Percentiles rank a stretch among this genome's conserved stretches.
These are phyloP conservation scores for Spondyliosoma cantharus DNA, from an alignment of 2,797 vertebrate species.

Conservation along the genomic window DNA sequence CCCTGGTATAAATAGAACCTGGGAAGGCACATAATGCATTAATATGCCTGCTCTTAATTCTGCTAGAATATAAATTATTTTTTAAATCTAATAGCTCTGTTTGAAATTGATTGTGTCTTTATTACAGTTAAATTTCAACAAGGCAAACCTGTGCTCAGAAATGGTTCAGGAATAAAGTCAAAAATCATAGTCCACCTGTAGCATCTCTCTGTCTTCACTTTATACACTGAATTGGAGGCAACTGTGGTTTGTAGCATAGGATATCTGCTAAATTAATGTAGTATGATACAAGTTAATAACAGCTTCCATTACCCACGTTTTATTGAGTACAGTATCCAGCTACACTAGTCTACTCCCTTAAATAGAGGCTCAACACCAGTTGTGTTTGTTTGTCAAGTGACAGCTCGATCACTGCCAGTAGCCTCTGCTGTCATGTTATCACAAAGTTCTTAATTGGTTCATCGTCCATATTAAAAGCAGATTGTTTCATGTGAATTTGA, in stretches of 20 bases:
- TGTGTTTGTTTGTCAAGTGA: slow-evolving; percentile 11
- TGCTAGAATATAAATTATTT: slow-evolving; percentile 38
- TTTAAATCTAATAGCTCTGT: slow-evolving; percentile 20
- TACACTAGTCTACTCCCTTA: slow-evolving; percentile 11
- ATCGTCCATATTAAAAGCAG: slow-evolving; percentile 19
- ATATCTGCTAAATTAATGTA: background rate
- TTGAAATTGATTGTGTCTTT: slow-evolving; percentile 23
- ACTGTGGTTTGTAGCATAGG: background rate
- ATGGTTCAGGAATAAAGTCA: background rate
- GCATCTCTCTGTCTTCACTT: slow-evolving; percentile 5
- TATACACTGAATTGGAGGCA: background rate
- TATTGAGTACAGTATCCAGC: background rate
- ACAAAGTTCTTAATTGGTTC: slow-evolving; percentile 16
- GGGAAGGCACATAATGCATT: slow-evolving; percentile 47
- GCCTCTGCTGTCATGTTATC: slow-evolving; percentile 29
- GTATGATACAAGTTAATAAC: background rate
- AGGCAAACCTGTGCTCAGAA: background rate
- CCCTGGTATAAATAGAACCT: slow-evolving; percentile 50
- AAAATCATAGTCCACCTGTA: background rate
- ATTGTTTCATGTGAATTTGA: slow-evolving; percentile 14
- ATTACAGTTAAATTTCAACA: slow-evolving; percentile 21
- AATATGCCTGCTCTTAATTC: slow-evolving; percentile 46
- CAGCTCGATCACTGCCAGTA: slow-evolving; percentile 40
- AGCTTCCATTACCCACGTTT: background rate
- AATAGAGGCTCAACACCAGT: slow-evolving; percentile 19